phyloP scores from a whole-genome alignment of 1,140 invertebrate species.

The Hycleus phaleratus region DNA sequence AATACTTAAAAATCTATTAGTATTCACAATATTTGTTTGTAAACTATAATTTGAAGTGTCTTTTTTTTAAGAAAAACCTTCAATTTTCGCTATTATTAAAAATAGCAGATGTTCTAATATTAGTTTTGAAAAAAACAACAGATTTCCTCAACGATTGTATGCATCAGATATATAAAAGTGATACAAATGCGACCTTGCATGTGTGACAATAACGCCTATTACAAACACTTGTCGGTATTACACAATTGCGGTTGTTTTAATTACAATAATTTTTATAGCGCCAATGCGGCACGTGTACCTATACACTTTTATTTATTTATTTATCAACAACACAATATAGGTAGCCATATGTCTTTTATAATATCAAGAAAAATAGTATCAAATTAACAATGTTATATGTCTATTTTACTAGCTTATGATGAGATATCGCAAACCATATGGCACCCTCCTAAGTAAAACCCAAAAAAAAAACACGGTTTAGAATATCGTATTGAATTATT shows the following conservation, averaged over 20 bases:
- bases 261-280: background rate
- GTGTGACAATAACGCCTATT: too few species aligned
- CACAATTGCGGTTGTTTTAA: constrained; percentile 4
- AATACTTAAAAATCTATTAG: too few species aligned
- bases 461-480: constrained; percentile 4
- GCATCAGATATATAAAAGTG: too few species aligned
- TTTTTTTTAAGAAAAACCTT: too few species aligned
- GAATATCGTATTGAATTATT: constrained; percentile 6
- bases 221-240: background rate
- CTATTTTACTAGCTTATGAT: background rate
- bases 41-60: too few species aligned
- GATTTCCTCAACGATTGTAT: too few species aligned
- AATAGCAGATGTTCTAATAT: too few species aligned
- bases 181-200: too few species aligned
- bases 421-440: constrained; percentile 9
- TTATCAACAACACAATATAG: background rate
- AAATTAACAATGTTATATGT: constrained; percentile 5
- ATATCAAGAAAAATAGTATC: constrained; percentile 4
- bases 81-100: too few species aligned
- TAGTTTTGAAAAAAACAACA: too few species aligned
- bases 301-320: background rate
- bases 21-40: too few species aligned
- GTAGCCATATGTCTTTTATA: constrained; percentile 1
- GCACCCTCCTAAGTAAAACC: background rate
- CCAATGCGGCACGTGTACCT: constrained; percentile 3